Evolutionary conservation across 2,888 invertebrate genomes (phyloP), one percentile per base, ranked within the genome.

Genomic region (Euplexia lucipara): DNA sequence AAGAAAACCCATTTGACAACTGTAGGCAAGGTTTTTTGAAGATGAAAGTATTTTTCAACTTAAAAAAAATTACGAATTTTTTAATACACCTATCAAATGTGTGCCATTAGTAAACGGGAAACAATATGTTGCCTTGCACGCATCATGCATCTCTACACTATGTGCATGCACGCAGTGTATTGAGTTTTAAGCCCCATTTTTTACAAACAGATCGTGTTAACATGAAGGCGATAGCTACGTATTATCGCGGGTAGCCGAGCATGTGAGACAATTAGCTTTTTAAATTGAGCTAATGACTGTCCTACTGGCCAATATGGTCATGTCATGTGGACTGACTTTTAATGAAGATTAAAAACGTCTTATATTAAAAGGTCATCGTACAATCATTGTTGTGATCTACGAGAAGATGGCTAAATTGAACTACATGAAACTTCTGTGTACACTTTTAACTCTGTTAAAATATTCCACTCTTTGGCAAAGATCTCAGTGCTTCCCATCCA

Each of bases 231-330:
- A 54, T 51, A 62, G 41, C 26, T 45, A n/a, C 39, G 32, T 26
- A 70, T 75, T 49, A 76, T 5, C 7, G 26, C 9, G 10, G 1
- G 22, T 53, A 53, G 18, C 34, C 18, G 41, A 62, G 32, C 71
- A 8, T 45, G 48, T 26, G 41, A 18, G 26, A 26, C 18, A 2
- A 53, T 53, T 57, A 45, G 16, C 20, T 44, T 54, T 49, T 44
- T 42, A 48, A 57, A 56, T 42, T 39, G 16, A 22, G 9, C 14
- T 49, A 48, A 48, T 57, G 30, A 42, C 22, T 42, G 52, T 10
- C 37, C 47, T 18, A 56, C 45, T 70, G 47, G 52, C 48, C 70
- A 44, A 60, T 34, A 52, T 42, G 10, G 6, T 16, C 52, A 39
- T 30, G 14, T 26, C 39, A 26, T 18, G 35, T 34, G 10, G 5